Evolutionary conservation across 2,113 vertebrate genomes (phyloP).

Genomic region (Caretta caretta): DNA sequence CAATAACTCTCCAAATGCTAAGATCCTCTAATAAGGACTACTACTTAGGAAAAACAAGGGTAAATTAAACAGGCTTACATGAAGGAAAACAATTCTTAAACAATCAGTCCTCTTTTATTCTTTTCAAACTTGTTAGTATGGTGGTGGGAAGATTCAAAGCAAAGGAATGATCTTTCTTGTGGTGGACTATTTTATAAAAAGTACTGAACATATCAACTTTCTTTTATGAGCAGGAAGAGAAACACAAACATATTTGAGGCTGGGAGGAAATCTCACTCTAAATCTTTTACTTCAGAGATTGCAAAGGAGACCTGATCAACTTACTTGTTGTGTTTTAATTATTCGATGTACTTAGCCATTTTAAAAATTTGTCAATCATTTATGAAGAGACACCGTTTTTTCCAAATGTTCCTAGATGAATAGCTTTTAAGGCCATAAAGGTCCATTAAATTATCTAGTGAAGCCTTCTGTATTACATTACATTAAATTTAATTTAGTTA

Average conservation of each 20-base stretch:
- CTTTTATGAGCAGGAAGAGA: not conserved
- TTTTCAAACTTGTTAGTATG: not conserved
- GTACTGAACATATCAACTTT: not conserved
- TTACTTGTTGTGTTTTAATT: not conserved
- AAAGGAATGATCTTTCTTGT: not conserved
- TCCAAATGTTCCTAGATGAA: not conserved
- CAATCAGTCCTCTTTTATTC: not conserved
- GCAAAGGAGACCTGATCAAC: not conserved
- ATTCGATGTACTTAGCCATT: not conserved
- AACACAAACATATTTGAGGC: not conserved
- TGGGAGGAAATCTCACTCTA: not conserved
- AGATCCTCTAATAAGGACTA: not conserved
- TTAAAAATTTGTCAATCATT: constrained; percentile 10
- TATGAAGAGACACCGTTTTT: not conserved
- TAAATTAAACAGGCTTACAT: not conserved
- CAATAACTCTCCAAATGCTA: not conserved
- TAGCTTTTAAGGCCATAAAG: not conserved
- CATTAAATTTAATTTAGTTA: not conserved
- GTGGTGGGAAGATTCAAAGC: not conserved
- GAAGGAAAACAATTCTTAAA: not conserved
- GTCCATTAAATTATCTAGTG: not conserved
- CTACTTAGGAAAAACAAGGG: rapidly evolving
- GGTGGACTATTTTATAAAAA: not conserved
- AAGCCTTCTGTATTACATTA: not conserved
- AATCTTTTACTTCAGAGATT: not conserved